A percentile compares a stretch with the other conserved stretches of the same genome.
Evolutionary conservation across 2,113 vertebrate genomes (phyloP).

Genomic region (Leucoraja erinaceus): DNA sequence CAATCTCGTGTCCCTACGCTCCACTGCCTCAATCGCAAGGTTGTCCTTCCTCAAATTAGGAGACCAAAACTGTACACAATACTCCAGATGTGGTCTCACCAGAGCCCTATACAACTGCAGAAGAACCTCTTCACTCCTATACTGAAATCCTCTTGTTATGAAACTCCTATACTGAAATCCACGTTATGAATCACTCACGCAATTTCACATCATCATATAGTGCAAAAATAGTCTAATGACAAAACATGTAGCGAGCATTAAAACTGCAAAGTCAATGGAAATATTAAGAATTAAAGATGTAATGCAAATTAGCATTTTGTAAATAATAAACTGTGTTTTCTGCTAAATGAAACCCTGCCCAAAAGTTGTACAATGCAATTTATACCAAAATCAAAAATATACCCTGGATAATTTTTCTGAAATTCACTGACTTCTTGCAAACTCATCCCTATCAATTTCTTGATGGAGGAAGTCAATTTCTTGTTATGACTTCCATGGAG

Average conservation of each 20-base stretch:
- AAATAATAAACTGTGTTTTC: not conserved
- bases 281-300: not conserved
- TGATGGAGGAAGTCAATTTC: not conserved
- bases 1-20: too few relatives aligned
- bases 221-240: not conserved
- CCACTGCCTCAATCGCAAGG: too few relatives aligned
- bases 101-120: too few relatives aligned
- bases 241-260: not conserved
- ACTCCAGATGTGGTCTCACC: too few relatives aligned
- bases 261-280: not conserved
- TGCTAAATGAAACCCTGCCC: not conserved
- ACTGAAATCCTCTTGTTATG: too few relatives aligned
- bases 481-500: too few relatives aligned
- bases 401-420: not conserved
- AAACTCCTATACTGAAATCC: too few relatives aligned
- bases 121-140: too few relatives aligned
- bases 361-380: not conserved
- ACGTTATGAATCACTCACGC: too few relatives aligned
- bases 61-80: too few relatives aligned
- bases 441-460: not conserved
- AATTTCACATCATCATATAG: not conserved
- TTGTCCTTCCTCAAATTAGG: too few relatives aligned
- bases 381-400: not conserved
- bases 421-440: not conserved
- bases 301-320: not conserved